Percentiles rank a stretch among this genome's conserved stretches.
phyloP scores from a whole-genome alignment of 2,113 vertebrate genomes.

The Acanthisitta chloris region DNA sequence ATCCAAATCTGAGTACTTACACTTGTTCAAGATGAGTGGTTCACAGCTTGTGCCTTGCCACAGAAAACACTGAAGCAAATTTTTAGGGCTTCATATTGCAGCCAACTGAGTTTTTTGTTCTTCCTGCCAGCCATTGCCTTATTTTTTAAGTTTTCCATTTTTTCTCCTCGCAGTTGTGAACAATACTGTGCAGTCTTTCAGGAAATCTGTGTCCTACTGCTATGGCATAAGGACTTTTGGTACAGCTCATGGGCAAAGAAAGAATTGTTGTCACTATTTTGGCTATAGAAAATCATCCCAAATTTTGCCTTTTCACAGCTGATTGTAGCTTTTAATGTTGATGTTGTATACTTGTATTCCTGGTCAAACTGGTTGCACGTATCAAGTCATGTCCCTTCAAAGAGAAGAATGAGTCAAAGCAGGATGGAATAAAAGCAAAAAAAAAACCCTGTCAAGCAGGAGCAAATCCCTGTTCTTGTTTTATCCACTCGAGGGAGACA shows the following conservation, averaged over 20 bases:
- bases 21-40: neutral
- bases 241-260: neutral
- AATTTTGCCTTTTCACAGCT: neutral
- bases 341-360: neutral
- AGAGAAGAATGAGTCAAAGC: neutral
- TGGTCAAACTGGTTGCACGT: neutral
- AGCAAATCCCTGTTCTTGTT: neutral
- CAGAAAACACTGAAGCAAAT: neutral
- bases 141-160: neutral
- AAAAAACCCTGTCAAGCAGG: neutral
- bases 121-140: neutral
- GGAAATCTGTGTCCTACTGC: neutral
- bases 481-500: constrained; percentile 55
- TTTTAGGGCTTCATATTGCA: neutral
- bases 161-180: neutral
- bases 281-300: neutral
- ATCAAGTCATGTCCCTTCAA: neutral
- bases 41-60: neutral
- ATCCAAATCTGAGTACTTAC: neutral
- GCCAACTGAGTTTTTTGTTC: neutral
- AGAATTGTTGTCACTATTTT: neutral
- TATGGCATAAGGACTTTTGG: neutral
- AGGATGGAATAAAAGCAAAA: neutral
- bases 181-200: neutral
- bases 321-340: neutral